Conservation (phyloP, 2,888 invertebrate species). For the Ephialtes manifestator region DNA sequence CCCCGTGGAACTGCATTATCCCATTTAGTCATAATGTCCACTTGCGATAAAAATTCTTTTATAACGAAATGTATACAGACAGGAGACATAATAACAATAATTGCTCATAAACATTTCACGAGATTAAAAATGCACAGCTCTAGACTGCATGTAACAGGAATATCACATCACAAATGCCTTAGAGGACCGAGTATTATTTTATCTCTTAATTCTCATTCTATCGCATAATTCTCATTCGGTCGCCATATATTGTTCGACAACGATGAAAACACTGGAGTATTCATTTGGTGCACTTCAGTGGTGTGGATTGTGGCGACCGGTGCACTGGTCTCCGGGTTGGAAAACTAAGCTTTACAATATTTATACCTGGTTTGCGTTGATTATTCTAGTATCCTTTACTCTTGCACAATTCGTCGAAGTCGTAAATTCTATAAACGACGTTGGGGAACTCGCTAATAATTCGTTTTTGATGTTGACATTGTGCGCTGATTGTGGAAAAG, state of each 20-base stretch:
- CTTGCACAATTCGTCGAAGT: slow-evolving; percentile 49
- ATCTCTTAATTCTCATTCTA: neutral
- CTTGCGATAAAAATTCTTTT: neutral
- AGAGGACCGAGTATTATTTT: neutral
- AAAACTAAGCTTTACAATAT: slow-evolving; percentile 45
- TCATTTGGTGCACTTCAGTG: slow-evolving; percentile 7
- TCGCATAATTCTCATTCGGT: neutral
- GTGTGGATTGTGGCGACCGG: slow-evolving; percentile 58
- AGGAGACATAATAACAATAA: neutral
- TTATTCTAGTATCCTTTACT: slow-evolving; percentile 42
- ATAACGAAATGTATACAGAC: neutral
- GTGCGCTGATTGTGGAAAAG: slow-evolving; percentile 62
- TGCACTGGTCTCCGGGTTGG: slow-evolving; percentile 51
- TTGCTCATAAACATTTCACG: neutral
- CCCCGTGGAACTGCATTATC: neutral
- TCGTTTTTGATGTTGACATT: slow-evolving; percentile 63
- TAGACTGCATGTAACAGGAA: too few relatives aligned
- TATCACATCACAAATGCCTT: neutral
- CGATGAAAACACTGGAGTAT: slow-evolving; percentile 13
- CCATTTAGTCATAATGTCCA: neutral
- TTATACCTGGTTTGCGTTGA: slow-evolving; percentile 43
- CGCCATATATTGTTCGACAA: neutral
- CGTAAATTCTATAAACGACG: slow-evolving; percentile 25
- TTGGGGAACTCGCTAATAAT: slow-evolving; percentile 50
- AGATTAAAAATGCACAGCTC: neutral